Evolutionary conservation across 2,113 vertebrate genomes (phyloP).

Genomic region (Malurus alboscapulatus): DNA sequence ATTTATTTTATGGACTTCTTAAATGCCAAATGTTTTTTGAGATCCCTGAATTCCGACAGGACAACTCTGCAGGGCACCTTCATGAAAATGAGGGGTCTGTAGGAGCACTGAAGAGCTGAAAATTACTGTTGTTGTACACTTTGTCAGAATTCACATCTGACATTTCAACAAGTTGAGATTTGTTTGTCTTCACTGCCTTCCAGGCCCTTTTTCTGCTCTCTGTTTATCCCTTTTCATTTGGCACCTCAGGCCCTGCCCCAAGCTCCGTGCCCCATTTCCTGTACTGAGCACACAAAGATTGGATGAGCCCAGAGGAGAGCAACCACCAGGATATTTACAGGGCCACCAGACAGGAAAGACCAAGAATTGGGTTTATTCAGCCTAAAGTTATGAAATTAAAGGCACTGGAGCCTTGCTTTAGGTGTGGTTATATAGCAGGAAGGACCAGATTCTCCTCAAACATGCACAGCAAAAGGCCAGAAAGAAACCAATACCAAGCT

Average conservation of each 20-base stretch:
- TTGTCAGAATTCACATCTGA: not conserved
- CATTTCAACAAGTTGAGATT: not conserved
- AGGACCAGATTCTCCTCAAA: not conserved
- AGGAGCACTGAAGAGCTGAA: not conserved
- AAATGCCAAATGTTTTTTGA: not conserved
- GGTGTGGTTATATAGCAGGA: not conserved
- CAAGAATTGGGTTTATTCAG: not conserved
- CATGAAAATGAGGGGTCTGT: not conserved
- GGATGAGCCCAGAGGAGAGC: not conserved
- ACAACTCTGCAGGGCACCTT: not conserved
- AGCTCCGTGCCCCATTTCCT: not conserved
- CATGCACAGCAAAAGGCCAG: not conserved
- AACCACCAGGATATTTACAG: not conserved
- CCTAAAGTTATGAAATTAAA: not conserved
- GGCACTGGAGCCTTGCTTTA: not conserved
- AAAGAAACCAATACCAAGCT: not conserved
- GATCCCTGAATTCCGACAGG: not conserved
- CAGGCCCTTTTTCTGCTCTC: not conserved
- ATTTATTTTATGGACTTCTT: not conserved
- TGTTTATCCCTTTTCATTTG: not conserved
- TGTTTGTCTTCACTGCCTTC: not conserved
- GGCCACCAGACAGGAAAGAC: not conserved
- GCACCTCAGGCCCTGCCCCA: not conserved
- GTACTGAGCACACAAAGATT: accelerated
- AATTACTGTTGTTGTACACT: not conserved